Evolutionary conservation across 2,888 invertebrate species (phyloP), one percentile per base, ranked within the genome.

Genomic region (Andrena haemorrhoa): DNA sequence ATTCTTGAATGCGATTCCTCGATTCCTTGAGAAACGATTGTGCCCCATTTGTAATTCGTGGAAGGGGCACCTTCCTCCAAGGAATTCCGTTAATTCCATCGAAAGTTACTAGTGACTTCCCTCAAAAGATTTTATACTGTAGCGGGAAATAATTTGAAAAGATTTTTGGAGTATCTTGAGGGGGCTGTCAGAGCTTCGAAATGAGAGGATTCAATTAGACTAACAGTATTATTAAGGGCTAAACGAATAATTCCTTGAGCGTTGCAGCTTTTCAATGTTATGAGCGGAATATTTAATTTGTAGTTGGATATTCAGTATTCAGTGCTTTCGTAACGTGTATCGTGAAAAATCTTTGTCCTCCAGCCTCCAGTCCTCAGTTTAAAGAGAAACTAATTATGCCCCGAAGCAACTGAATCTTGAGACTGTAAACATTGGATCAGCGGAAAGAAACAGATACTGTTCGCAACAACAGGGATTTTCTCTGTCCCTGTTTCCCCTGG

Each of bases 391-490:
- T 69, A 71, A 82, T 85, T 85, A 79, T 65, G 58, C n/a, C 41
- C n/a, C 20, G 47, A 66, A 60, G 68, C 73, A 63, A 61, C 72
- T 68, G 68, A 77, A 65, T 82, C 75, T 75, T 23, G 16, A 68
- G 66, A 64, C 65, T 35, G 23, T 60, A 75, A 73, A 77, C 72
- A 72, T 31, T 41, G 63, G 33, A 68, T 61, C 74, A 68, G 33
- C 61, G 60, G 47, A 53, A 68, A 61, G 64, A 75, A 86, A 83
- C 5, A 72, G 64, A 60, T 51, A 68, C 71, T 53, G 69, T 10
- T 69, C 75, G 47, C 70, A 61, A 76, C 63, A 82, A 71, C 60
- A 49, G 41, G 83, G 77, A 82, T 86, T 86, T 82, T 29, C 72
- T 70, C 47, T 58, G 63, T 71, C 63, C 41, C 23, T 49, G 23